A percentile compares a stretch with the other conserved stretches of the same genome.
These are phyloP conservation scores for Chloropsis hardwickii DNA, from an alignment of 2,113 vertebrate genomes.

Conservation along the genomic window DNA sequence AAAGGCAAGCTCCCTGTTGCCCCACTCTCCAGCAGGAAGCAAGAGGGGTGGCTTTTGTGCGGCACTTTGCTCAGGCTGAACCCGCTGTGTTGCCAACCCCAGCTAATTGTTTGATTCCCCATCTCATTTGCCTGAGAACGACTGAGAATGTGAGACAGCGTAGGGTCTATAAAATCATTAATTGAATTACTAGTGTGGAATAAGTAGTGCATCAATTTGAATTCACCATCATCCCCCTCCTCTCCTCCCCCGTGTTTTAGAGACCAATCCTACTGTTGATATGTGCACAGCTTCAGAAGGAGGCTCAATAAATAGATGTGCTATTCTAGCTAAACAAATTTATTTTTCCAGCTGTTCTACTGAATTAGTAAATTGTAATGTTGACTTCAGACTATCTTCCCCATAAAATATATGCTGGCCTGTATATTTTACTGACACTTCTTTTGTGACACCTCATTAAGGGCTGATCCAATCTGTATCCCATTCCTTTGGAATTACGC, in stretches of 20 bases:
- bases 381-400: constrained; percentile 65
- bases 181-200: constrained; percentile 73
- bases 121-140: constrained; percentile 67
- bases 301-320: constrained; percentile 69
- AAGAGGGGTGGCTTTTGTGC: background rate
- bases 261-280: constrained; percentile 69
- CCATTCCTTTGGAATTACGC: background rate
- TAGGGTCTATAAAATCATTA: constrained; percentile 73
- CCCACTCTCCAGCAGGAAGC: background rate
- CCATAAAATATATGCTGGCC: constrained; percentile 62
- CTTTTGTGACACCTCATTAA: constrained; percentile 45
- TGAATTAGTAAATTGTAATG: constrained; percentile 66
- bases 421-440: constrained; percentile 51
- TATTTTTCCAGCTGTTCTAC: constrained; percentile 72
- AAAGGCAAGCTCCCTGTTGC: background rate
- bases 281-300: constrained; percentile 43
- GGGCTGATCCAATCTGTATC: background rate
- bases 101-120: constrained; percentile 65
- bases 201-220: constrained; percentile 69
- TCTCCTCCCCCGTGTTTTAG: constrained; percentile 37
- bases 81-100: background rate
- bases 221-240: constrained; percentile 55
- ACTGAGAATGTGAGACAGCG: constrained; percentile 5
- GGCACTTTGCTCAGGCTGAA: background rate
- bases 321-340: constrained; percentile 71